Evolutionary conservation across 2,113 vertebrate species (phyloP).

Genomic region (Peromyscus leucopus): DNA sequence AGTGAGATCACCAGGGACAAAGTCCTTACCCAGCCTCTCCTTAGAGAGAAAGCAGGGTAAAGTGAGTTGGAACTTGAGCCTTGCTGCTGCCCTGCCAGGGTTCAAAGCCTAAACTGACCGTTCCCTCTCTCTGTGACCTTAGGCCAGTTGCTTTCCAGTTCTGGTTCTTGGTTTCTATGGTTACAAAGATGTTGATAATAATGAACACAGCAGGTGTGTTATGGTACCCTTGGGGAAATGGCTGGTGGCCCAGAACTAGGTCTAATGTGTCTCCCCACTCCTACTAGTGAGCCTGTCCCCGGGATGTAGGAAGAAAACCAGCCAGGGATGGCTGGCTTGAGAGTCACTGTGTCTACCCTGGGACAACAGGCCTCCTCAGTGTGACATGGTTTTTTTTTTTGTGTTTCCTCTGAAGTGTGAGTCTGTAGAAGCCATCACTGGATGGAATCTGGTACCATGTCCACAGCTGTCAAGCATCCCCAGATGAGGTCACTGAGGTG

Average conservation of each 20-base stretch:
- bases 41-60: neutral
- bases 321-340: neutral
- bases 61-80: neutral
- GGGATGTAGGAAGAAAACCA: neutral
- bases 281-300: neutral
- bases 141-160: neutral
- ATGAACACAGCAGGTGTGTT: neutral
- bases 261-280: fast-evolving
- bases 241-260: neutral
- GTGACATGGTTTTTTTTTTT: neutral
- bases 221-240: fast-evolving
- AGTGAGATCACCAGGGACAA: neutral
- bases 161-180: neutral
- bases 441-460: neutral
- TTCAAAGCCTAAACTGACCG: neutral
- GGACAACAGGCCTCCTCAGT: neutral
- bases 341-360: neutral
- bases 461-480: neutral
- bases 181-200: neutral
- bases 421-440: neutral
- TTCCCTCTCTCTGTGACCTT: neutral
- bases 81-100: neutral
- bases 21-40: neutral
- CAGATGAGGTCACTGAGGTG: neutral
- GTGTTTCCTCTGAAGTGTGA: neutral